Conservation (phyloP, 1,140 invertebrate species). For the Penaeus vannamei region DNA sequence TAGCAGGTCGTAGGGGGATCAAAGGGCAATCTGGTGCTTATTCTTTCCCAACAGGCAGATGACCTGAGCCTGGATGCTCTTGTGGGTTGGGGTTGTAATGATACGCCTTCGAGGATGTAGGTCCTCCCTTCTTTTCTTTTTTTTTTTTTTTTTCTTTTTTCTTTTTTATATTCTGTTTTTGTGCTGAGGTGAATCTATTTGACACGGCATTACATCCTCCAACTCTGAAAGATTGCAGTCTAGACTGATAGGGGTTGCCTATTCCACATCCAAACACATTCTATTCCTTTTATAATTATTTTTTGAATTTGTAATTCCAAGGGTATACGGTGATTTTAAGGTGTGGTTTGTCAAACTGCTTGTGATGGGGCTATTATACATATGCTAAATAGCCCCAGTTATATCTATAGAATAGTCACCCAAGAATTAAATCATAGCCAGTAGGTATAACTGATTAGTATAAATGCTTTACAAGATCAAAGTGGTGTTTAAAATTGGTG, state of each 20-base stretch:
- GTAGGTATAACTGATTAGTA: conserved; percentile 13
- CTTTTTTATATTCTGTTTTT: no score
- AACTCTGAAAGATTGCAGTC: no score
- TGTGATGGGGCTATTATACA: conserved; percentile 47
- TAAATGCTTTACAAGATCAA: conserved; percentile 27
- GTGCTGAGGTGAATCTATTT: no score
- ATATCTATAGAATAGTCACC: not conserved
- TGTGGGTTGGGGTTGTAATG: not conserved
- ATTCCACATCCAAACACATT: conserved; percentile 10
- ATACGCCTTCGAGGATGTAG: no score
- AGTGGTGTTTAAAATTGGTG: conserved; percentile 41
- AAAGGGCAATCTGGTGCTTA: conserved; percentile 31
- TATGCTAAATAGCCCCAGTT: conserved; percentile 35
- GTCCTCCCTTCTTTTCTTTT: no score
- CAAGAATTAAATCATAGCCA: conserved; percentile 21
- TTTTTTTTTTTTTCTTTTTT: no score
- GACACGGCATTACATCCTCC: no score
- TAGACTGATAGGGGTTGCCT: not conserved
- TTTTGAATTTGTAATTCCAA: conserved; percentile 12
- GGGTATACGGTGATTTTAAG: conserved; percentile 43
- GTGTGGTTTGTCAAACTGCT: conserved; percentile 46
- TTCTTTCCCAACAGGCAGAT: not conserved
- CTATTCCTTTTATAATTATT: not conserved
- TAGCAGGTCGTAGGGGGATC: conserved; percentile 17
- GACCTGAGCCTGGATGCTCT: conserved; percentile 34